Base-by-base conservation (phyloP, 2,797 vertebrate genomes). In the Capromys pilorides region DNA sequence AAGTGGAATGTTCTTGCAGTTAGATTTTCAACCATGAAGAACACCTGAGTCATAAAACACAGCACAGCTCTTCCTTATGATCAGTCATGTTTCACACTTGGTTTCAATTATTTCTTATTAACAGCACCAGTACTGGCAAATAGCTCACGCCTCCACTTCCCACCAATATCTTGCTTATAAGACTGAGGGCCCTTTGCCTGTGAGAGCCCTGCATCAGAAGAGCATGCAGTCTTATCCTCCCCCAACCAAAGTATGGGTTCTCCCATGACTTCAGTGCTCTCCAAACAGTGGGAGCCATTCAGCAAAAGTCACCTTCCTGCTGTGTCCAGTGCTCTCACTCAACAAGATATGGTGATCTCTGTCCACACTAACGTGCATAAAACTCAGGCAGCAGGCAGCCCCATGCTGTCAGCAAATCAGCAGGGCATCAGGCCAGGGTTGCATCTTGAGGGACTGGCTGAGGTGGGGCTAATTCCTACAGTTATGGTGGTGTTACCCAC, bases 101-200 rank as follows among this genome's bases (percentile, higher is more conserved):
- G 13, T 14, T 75, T 24, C 22, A 28, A 7, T 45, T 73, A 22
- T 71, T 24, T 5, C 36, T 24, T 73, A 2, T 36, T 45, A 45
- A 28, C 41, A 75, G 12, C 1, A 3, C 6, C 26, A 14, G 28
- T 26, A 24, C 1, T 6, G 39, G 24, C 13, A 75, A 7, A 28
- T 16, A 45, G 45, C 45, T 45, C 45, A n/a, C 12, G 5, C 69
- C 24, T 36, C 39, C 36, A 13, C 49, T 51, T 51, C 9, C 49
- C 49, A 51, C 49, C 12, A 8, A 12, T 39, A 6, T 24, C 19
- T 73, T 22, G 24, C 36, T 21, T 41, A 12, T 24, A 12, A 73
- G 10, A 59, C 6, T 59, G 57, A 19, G 19, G 57, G 5, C 57
- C 19, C 99, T 99, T 99, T 99, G 99, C 99, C 98, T 98, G 98